Evolutionary conservation across 2,797 vertebrate genomes (phyloP).

Genomic region (Gambelia wislizenii): DNA sequence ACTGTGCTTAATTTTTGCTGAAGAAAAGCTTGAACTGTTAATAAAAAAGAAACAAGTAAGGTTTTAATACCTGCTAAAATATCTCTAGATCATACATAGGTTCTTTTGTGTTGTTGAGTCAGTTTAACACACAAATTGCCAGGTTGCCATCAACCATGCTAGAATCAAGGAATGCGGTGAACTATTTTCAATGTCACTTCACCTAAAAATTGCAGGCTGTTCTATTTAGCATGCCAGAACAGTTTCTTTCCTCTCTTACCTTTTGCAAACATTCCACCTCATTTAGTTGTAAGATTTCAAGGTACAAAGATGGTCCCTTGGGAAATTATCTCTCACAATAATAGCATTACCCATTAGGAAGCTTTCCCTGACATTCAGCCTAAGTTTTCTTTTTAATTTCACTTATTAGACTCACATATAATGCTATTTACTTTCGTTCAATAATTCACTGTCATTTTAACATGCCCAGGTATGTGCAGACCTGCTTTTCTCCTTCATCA

Average conservation of each 20-base stretch:
- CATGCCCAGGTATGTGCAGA: background rate
- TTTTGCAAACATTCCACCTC: conserved; percentile 5
- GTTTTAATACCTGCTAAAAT: background rate
- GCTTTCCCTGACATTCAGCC: background rate
- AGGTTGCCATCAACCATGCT: background rate
- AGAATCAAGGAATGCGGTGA: background rate
- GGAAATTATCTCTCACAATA: conserved; percentile 33
- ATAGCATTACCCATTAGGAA: background rate
- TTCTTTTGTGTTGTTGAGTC: background rate
- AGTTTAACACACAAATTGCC: background rate
- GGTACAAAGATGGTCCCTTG: background rate
- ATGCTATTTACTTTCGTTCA: conserved; percentile 14
- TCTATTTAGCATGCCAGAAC: background rate
- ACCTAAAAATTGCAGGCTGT: background rate
- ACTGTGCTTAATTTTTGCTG: background rate
- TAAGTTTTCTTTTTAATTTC: conserved; percentile 19
- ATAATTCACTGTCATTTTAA: conserved; percentile 24
- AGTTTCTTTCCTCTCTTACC: background rate
- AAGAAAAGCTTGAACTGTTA: background rate
- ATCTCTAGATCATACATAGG: background rate
- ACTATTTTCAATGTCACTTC: background rate
- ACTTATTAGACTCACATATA: conserved; percentile 14
- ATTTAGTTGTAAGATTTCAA: conserved; percentile 17
- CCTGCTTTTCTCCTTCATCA: background rate
- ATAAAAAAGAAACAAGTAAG: background rate